Percentiles rank a stretch among this genome's conserved stretches.
phyloP scores from a whole-genome alignment of 35 echinoderm and acorn worm species.

The Anneissia japonica region DNA sequence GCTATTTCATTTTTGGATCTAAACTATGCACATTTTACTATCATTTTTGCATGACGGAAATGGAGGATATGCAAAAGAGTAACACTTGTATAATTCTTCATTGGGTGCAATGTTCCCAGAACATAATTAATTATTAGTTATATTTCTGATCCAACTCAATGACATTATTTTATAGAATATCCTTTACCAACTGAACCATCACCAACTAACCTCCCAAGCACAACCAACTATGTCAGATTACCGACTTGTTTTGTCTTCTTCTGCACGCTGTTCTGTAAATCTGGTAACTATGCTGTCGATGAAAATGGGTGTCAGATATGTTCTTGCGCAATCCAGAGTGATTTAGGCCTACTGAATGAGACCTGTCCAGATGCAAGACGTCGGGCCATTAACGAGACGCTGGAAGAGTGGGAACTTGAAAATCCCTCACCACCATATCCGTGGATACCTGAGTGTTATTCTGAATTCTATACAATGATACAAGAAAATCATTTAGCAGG shows the following conservation, averaged over 20 bases:
- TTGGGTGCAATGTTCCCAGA: too few species aligned
- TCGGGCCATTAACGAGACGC: not conserved
- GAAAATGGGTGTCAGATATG: not conserved
- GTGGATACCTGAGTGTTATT: not conserved
- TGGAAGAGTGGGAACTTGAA: not conserved
- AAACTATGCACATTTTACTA: too few species aligned
- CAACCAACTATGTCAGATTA: not conserved
- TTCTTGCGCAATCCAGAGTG: not conserved
- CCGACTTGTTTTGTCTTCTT: not conserved
- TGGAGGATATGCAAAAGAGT: too few species aligned
- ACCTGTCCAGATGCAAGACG: not conserved
- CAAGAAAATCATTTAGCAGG: not conserved
- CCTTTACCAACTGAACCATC: not conserved
- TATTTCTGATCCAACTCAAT: too few species aligned
- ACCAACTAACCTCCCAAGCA: not conserved
- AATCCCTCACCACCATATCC: not conserved
- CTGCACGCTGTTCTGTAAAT: not conserved
- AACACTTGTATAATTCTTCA: too few species aligned
- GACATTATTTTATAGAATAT: not conserved
- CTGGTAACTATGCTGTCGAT: not conserved
- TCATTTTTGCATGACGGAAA: too few species aligned
- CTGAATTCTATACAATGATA: not conserved
- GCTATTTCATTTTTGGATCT: too few species aligned
- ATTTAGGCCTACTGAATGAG: not conserved
- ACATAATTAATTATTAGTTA: too few species aligned